Conservation (phyloP, 2,113 vertebrate genomes). For the Pseudorectes ferrugineus region DNA sequence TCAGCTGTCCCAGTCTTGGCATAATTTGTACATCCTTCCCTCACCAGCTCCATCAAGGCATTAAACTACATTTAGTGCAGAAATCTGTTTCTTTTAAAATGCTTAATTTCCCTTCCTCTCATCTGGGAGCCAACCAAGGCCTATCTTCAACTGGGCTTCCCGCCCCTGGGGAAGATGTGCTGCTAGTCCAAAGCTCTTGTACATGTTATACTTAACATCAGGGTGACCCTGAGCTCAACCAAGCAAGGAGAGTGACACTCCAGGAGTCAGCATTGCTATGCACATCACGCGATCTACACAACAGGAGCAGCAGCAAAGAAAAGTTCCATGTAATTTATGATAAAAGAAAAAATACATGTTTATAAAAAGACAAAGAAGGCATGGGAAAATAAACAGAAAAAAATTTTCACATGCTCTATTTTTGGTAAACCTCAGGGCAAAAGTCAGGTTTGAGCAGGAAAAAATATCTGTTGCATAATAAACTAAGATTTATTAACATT, state of each 20-base stretch:
- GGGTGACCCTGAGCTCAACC: neutral
- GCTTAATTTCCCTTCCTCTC: neutral
- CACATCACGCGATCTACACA: neutral
- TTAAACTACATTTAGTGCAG: neutral
- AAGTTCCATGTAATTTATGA: neutral
- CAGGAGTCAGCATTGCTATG: neutral
- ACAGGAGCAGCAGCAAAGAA: neutral
- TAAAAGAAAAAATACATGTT: neutral
- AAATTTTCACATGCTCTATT: neutral
- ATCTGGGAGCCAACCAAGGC: neutral
- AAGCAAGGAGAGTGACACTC: neutral
- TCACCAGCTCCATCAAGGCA: neutral
- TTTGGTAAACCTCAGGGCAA: neutral
- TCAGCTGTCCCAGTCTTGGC: neutral
- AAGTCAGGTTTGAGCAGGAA: neutral
- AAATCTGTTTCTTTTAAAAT: neutral
- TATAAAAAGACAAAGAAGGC: neutral
- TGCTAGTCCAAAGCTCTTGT: neutral
- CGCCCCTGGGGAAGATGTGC: accelerated
- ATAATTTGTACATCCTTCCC: neutral
- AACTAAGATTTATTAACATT: neutral
- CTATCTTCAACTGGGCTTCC: neutral
- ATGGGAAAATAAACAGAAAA: neutral
- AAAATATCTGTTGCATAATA: neutral
- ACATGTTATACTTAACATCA: accelerated